Base-by-base conservation (phyloP, 2,888 invertebrate species). In the Diabrotica balteata region DNA sequence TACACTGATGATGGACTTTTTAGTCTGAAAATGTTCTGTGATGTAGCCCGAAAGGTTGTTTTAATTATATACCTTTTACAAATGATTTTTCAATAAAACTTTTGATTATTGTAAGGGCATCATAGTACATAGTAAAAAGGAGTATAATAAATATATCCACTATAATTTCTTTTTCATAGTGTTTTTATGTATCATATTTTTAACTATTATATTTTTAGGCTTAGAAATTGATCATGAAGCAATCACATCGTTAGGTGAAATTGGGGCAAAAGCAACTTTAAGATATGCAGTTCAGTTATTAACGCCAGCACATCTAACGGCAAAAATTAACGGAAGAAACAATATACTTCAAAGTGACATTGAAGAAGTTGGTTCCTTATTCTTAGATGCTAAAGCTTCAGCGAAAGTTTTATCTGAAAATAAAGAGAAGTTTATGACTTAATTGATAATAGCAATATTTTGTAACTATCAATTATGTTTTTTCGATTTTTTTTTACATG, bases 361-460 rank as follows among this genome's bases (percentile, higher is more conserved):
- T 49, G 87, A 90, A 45, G 95, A 97, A 83, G 93, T 95, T 8
- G 90, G 90, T 77, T 86, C 90, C 46, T 86, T 99, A 17, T 99
- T 99, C 87, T 88, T 96, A 71, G 98, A 99, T 86, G 97, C 97
- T 32, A 98, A 98, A 85, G 91, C 96, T 46, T 98, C 98, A 0
- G 96, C 97, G 0, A 94, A 94, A 82, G 94, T 97, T 79, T 88
- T 98, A 61, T 91, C 94, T 0, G 93, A 95, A 80, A 90, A 96
- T 80, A 91, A 92, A 79, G 95, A 95, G 78, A 96, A 96, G 86
- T 97, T 88, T 84, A 96, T 97, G 95, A 90, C 92, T 86, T 96
- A 88, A 86, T 57, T 57, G 6, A 17, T 8, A 43, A 8, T 7
- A 32, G 0, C 5, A 32, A 32, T 32, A 2, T 32, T 4, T 32